Percentiles rank a stretch among this genome's conserved stretches.
These are phyloP conservation scores for Drosophila tripunctata DNA, from an alignment of 2,888 invertebrate genomes.

Conservation along the genomic window DNA sequence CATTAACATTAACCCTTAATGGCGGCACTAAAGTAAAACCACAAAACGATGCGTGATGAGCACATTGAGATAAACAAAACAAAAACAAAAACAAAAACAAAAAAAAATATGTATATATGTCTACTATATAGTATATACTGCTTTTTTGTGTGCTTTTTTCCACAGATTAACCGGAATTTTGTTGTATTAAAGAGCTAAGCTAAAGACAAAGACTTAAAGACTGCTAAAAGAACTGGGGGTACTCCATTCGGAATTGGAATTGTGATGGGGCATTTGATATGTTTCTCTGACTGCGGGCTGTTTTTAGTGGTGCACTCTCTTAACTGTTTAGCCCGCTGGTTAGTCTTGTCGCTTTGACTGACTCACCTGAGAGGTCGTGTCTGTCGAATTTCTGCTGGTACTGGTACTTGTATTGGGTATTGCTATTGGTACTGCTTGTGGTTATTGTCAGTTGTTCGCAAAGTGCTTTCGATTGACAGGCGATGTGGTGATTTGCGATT, in stretches of 20 bases:
- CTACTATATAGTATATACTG: slow-evolving; percentile 1
- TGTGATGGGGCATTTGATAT: slow-evolving; percentile 48
- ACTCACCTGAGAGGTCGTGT: slow-evolving; percentile 50
- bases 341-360: slow-evolving; percentile 23
- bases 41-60: slow-evolving; percentile 78
- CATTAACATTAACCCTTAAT: slow-evolving; percentile 78
- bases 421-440: slow-evolving; percentile 30
- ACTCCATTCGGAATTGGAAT: slow-evolving; percentile 22
- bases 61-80: slow-evolving; percentile 76
- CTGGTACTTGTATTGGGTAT: no score
- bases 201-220: slow-evolving; percentile 40
- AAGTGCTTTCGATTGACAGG: slow-evolving; percentile 62
- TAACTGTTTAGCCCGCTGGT: slow-evolving; percentile 9
- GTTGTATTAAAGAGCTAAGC: slow-evolving; percentile 45
- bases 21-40: slow-evolving; percentile 73
- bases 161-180: slow-evolving; percentile 73
- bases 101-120: slow-evolving; percentile 17
- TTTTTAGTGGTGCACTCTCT: not conserved
- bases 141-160: slow-evolving; percentile 16
- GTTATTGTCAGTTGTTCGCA: slow-evolving; percentile 24
- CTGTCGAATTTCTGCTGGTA: slow-evolving; percentile 24
- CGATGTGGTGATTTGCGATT: slow-evolving; percentile 39
- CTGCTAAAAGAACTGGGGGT: slow-evolving; percentile 1
- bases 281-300: slow-evolving; percentile 34
- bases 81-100: slow-evolving; percentile 7